phyloP scores from a whole-genome alignment of 2,888 invertebrate species.

The Tromatobia lineatoria region DNA sequence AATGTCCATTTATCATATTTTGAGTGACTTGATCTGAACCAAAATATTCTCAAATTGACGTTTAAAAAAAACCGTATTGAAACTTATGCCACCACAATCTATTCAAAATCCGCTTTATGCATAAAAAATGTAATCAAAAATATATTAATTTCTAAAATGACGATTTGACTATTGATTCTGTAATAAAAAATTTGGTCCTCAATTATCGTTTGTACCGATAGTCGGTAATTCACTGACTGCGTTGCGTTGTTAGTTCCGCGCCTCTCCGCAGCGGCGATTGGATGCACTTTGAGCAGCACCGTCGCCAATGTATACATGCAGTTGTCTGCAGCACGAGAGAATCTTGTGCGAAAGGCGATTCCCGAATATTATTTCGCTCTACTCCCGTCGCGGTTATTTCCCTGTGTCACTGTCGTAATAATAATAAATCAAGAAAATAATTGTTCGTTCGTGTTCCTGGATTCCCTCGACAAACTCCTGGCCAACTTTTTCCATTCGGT shows the following conservation, averaged over 20 bases:
- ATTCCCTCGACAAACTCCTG: conserved; percentile 59
- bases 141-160: too few relatives aligned
- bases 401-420: conserved; percentile 59
- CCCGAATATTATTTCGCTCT: conserved; percentile 67
- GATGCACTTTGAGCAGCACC: conserved; percentile 70
- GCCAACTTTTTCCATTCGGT: conserved; percentile 66
- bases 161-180: not conserved
- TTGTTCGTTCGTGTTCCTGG: conserved; percentile 45
- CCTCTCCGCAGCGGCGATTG: not conserved
- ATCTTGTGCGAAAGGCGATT: conserved; percentile 75
- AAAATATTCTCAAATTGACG: too few relatives aligned
- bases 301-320: conserved; percentile 79
- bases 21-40: too few relatives aligned
- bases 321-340: conserved; percentile 79
- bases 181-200: not conserved
- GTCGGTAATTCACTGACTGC: not conserved
- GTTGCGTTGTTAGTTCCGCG: conserved; percentile 5
- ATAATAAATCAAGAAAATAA: conserved; percentile 20
- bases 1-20: too few relatives aligned
- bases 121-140: too few relatives aligned
- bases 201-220: too few relatives aligned
- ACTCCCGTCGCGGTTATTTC: conserved; percentile 72
- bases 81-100: too few relatives aligned
- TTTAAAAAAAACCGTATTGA: too few relatives aligned
- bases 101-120: too few relatives aligned